Percentiles rank a stretch among this genome's conserved stretches.
phyloP scores from a whole-genome alignment of 2,797 vertebrate species.

The Botia kubotai region DNA sequence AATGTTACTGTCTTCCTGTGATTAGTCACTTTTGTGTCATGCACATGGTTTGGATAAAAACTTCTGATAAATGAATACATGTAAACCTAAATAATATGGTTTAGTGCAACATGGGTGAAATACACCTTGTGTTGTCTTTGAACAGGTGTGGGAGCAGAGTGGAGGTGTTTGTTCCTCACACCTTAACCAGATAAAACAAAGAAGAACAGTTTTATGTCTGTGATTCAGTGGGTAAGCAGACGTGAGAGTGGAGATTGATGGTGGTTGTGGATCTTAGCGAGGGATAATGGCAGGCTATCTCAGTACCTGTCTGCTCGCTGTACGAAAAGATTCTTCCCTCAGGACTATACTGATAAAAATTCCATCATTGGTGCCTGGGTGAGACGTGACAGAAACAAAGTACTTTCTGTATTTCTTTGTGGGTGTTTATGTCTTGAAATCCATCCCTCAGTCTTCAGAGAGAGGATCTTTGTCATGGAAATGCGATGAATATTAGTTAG shows the following conservation, averaged over 20 bases:
- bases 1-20: no score
- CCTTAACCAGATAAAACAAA: not conserved
- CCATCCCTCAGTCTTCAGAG: constrained; percentile 13
- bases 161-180: not conserved
- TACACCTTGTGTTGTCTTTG: no score
- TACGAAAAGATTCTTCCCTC: constrained; percentile 73
- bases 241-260: constrained; percentile 70
- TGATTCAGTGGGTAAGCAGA: constrained; percentile 61
- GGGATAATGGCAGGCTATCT: constrained; percentile 74
- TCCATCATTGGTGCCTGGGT: constrained; percentile 69
- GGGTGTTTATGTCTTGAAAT: constrained; percentile 31
- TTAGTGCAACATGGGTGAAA: no score
- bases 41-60: no score
- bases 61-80: no score
- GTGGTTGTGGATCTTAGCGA: constrained; percentile 62
- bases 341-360: constrained; percentile 72
- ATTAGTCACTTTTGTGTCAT: no score
- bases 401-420: constrained; percentile 48
- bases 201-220: not conserved
- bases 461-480: constrained; percentile 52
- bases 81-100: no score
- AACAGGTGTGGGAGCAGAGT: not conserved
- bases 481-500: constrained; percentile 55
- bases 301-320: constrained; percentile 67
- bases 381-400: constrained; percentile 67